These are phyloP conservation scores for Montipora sp. DNA, from an alignment of 64 coral and sea anemone species.

Conservation along the genomic window DNA sequence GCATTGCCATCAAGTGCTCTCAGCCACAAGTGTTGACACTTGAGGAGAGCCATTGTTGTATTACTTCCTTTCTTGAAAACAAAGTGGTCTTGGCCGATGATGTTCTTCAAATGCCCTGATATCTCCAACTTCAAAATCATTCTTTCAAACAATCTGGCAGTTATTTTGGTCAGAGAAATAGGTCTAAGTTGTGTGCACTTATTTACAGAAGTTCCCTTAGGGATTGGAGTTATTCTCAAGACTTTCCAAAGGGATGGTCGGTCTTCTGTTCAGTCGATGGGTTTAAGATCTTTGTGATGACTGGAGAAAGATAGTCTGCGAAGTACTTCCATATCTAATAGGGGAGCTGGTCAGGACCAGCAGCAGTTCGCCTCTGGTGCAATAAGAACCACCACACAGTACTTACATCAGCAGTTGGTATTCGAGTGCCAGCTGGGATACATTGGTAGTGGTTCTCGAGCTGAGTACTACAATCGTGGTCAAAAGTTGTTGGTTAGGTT, in stretches of 20 bases:
- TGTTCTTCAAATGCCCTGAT: neutral
- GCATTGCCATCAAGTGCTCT: too few relatives aligned
- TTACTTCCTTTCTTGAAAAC: neutral
- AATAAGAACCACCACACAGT: slow-evolving; percentile 10
- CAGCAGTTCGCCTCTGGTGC: slow-evolving; percentile 35
- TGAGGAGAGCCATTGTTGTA: neutral
- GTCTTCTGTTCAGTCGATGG: neutral
- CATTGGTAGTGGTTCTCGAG: too few relatives aligned
- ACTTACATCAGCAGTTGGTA: slow-evolving; percentile 26
- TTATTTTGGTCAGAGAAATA: slow-evolving; percentile 55
- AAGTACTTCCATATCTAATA: slow-evolving; percentile 51
- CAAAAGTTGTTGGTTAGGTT: too few relatives aligned
- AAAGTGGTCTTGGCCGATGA: slow-evolving; percentile 7
- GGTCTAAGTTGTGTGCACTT: slow-evolving; percentile 19
- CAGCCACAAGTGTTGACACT: neutral
- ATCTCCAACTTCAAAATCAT: slow-evolving; percentile 1
- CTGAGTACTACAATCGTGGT: too few relatives aligned
- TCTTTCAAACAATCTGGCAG: slow-evolving; percentile 28
- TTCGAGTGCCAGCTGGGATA: neutral
- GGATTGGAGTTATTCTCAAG: slow-evolving; percentile 7
- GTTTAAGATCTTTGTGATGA: slow-evolving; percentile 31
- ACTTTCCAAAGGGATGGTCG: slow-evolving; percentile 18
- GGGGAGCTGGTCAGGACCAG: slow-evolving; percentile 58
- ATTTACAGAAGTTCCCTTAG: neutral
- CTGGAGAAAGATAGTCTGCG: slow-evolving; percentile 45